Conservation (phyloP, 2,113 vertebrate species). For the Leucopsar rothschildi region DNA sequence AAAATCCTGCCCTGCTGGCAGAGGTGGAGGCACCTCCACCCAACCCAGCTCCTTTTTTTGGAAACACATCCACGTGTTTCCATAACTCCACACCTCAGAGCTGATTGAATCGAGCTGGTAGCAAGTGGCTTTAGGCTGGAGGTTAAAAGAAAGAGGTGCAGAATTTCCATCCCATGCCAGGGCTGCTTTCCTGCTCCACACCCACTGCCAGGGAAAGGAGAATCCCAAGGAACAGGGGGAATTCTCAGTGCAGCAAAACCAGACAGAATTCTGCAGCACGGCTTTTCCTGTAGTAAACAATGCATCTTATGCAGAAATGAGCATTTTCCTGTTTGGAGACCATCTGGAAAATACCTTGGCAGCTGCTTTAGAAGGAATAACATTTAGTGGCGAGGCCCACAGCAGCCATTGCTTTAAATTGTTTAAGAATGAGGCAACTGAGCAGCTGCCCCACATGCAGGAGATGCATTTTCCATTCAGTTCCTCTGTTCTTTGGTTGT, state of each 20-base stretch:
- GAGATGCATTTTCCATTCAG: background rate
- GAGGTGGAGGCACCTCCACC: background rate
- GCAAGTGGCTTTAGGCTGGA: background rate
- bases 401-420: background rate
- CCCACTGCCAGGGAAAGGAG: background rate
- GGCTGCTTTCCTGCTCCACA: background rate
- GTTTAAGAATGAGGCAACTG: background rate
- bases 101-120: background rate
- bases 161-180: background rate
- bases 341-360: background rate
- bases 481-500: background rate
- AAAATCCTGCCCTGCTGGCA: background rate
- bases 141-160: background rate
- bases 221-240: background rate
- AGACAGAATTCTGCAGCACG: background rate
- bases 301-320: background rate
- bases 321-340: background rate
- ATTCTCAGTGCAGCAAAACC: background rate
- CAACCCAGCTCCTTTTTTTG: background rate
- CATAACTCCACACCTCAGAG: background rate
- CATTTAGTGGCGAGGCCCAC: background rate
- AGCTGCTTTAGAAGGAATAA: background rate
- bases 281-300: background rate
- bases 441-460: background rate
- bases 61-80: background rate